Percentiles rank a stretch among this genome's conserved stretches.
Evolutionary conservation across 2,888 invertebrate genomes (phyloP).

Genomic region (Polylopha cassiicola): DNA sequence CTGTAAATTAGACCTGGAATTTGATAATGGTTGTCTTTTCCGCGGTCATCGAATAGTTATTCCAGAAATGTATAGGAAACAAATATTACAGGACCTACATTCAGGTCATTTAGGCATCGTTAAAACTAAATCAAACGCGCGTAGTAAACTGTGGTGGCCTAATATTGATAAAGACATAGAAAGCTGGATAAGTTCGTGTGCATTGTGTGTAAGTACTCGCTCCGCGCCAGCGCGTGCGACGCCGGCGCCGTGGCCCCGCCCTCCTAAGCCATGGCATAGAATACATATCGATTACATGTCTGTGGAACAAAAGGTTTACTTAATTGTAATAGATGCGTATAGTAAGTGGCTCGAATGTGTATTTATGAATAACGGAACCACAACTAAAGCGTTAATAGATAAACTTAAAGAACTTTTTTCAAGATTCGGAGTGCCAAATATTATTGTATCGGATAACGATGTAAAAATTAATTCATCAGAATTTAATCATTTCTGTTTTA

Average conservation of each 20-base stretch:
- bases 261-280: slow-evolving; percentile 20
- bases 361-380: slow-evolving; percentile 16
- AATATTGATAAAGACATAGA: slow-evolving; percentile 5
- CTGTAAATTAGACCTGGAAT: slow-evolving; percentile 1
- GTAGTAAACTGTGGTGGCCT: slow-evolving; percentile 9
- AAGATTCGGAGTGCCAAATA: slow-evolving; percentile 18
- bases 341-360: slow-evolving; percentile 16
- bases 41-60: slow-evolving; percentile 4
- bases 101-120: slow-evolving; percentile 2
- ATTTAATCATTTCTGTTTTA: slow-evolving; percentile 24
- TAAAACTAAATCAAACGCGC: slow-evolving; percentile 5
- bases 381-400: not conserved
- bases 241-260: slow-evolving; percentile 23
- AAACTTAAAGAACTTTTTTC: slow-evolving; percentile 7
- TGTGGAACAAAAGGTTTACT: slow-evolving; percentile 12
- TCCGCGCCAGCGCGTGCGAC: slow-evolving; percentile 7
- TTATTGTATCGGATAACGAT: slow-evolving; percentile 28
- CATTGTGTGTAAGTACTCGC: slow-evolving; percentile 5
- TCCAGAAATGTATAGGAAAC: not conserved
- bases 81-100: slow-evolving; percentile 1
- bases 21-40: not conserved
- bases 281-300: slow-evolving; percentile 28
- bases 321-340: slow-evolving; percentile 4
- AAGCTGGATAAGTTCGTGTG: slow-evolving; percentile 6
- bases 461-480: slow-evolving; percentile 23